Evolutionary conservation across 2,797 vertebrate genomes (phyloP), one percentile per base, ranked within the genome.

Genomic region (Coilia nasus): DNA sequence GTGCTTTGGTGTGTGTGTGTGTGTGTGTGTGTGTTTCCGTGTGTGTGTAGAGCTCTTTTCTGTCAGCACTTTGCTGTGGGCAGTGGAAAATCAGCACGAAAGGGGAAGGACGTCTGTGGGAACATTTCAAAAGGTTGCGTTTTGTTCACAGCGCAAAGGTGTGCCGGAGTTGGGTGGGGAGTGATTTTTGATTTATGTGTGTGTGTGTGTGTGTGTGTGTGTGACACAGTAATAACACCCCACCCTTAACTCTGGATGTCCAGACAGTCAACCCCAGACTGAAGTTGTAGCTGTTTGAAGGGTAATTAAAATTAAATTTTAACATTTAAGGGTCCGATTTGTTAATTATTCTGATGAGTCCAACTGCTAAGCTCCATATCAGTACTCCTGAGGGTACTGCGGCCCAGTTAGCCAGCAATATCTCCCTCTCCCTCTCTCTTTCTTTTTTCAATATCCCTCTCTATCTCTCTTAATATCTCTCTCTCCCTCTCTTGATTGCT

Each of bases 241-340:
- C 67, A 75, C 67, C 28, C 28, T 15, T 35, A 28, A 17, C 12
- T 15, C 17, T 41, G 5, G 15, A 41, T 6, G 28, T 35, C 67
- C 67, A 75, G 67, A 75, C 67, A 41, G 28, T 75, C 0, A 31
- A 15, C 25, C 31, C 64, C 64, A 71, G 64, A 35, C 67, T 35
- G 67, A 19, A 35, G 28, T 41, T 41, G 67, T 75, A 75, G 31
- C 67, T 41, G 14, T 75, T 41, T 75, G 31, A 75, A 86, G 81
- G 78, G 89, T 89, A 89, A 89, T 90, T 90, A 83, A 85, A 87
- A 71, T 54, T 50, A 82, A 83, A 64, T 57, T 82, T 81, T 59
- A 23, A 84, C 84, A 47, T 88, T 90, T 87, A 89, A 87, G 50
- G 50, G 86, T n/a, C n/a, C 86, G 84, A 83, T 23, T 81, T 82